A percentile compares a stretch with the other conserved stretches of the same genome.
Evolutionary conservation across 2,888 invertebrate genomes (phyloP).

Genomic region (Eupithecia exiguata): DNA sequence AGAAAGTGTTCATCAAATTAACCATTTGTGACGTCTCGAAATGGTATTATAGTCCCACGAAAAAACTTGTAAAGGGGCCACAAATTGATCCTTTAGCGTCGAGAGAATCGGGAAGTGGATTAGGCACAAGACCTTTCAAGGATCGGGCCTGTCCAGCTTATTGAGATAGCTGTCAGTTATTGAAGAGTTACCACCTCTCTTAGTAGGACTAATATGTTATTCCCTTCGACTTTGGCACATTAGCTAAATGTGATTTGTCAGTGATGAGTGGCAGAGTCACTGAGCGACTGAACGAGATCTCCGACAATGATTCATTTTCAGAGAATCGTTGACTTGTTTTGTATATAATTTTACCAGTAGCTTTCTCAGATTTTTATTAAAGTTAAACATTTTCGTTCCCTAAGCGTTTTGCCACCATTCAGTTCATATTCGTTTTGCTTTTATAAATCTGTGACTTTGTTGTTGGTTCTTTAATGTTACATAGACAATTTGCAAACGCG

Average conservation of each 20-base stretch:
- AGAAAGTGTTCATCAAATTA: not conserved
- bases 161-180: not conserved
- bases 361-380: constrained; percentile 60
- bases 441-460: constrained; percentile 21
- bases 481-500: constrained; percentile 67
- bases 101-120: not conserved
- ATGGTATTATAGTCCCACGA: not conserved
- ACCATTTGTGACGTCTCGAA: not conserved
- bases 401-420: constrained; percentile 61
- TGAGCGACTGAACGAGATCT: constrained; percentile 45
- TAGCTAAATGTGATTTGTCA: constrained; percentile 27
- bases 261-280: constrained; percentile 30
- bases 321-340: constrained; percentile 74
- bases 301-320: constrained; percentile 53
- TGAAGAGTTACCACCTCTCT: not conserved
- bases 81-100: not conserved
- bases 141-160: not conserved
- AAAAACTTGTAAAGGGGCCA: not conserved
- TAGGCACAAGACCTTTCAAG: not conserved
- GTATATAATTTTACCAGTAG: constrained; percentile 70
- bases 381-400: constrained; percentile 60
- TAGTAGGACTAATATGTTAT: not conserved
- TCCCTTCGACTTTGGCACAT: constrained; percentile 1
- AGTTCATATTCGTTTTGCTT: constrained; percentile 64
- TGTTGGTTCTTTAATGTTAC: constrained; percentile 23